Evolutionary conservation across 2,797 vertebrate species (phyloP), one percentile per base, ranked within the genome.

Genomic region (Epinephelus awoara): DNA sequence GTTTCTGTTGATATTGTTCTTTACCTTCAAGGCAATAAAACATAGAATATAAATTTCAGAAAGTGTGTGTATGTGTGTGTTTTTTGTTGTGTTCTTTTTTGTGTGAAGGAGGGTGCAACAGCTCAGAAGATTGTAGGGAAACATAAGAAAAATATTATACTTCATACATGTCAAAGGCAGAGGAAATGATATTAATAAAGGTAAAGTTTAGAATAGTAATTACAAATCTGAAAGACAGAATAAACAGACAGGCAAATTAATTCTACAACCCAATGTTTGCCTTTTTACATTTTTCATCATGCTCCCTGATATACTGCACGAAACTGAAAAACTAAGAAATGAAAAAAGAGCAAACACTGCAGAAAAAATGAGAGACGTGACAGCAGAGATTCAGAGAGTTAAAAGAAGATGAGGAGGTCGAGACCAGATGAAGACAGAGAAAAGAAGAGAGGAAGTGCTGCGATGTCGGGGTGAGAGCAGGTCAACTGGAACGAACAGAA

Each of bases 401-500:
- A 34, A 14, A 40, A 13, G 21, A 70, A 56, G 54, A 40, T 1
- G 23, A 49, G 5, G 55, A 63, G 56, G 67, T 51, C 2, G 19
- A 29, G 64, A 38, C 4, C 12, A 67, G 65, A 78, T 52, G 18
- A 65, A 71, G 51, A 54, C 46, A 71, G 21, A 72, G 21, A 23
- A 40, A 55, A 77, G 38, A 58, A 15, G 27, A 50, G 25, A 38
- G 58, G 52, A 67, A 47, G 25, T 19, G 49, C 10, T 1, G 71
- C 1, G 11, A 19, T 38, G 76, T 56, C 3, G 5, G 77, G 64
- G 76, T 83, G 70, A 78, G 75, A 64, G 1, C 65, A n/a, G 80
- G 72, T 80, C 81, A 79, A n/a, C 63, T 4, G 38, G 59, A 83
- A 84, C 23, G 17, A 77, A 84, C 68, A 75, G 70, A 77, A 79